phyloP scores from a whole-genome alignment of 2,888 invertebrate species.

The Hyles lineata region DNA sequence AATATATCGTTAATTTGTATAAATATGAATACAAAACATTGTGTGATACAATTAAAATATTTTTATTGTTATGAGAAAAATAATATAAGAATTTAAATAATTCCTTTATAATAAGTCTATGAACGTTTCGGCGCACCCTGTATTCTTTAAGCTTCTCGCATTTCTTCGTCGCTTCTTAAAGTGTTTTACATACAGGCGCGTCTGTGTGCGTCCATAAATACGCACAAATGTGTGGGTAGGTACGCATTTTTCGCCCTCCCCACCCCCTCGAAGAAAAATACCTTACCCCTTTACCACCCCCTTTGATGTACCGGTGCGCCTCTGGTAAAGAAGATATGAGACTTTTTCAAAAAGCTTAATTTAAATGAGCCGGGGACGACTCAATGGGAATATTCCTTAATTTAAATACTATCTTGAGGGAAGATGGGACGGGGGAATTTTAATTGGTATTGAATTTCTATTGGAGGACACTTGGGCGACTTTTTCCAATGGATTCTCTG shows the following conservation, averaged over 20 bases:
- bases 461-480: conserved; percentile 59
- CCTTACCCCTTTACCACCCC: conserved; percentile 75
- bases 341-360: conserved; percentile 85
- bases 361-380: conserved; percentile 81
- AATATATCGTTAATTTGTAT: no score
- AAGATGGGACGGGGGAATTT: conserved; percentile 65
- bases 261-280: conserved; percentile 72
- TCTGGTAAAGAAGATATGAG: conserved; percentile 84
- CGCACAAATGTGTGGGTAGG: conserved; percentile 80
- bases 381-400: conserved; percentile 82
- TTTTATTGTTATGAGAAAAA: background rate
- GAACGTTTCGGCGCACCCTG: conserved; percentile 59
- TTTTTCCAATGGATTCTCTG: conserved; percentile 29
- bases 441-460: conserved; percentile 84
- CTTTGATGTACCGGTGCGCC: conserved; percentile 80
- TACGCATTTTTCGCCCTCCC: conserved; percentile 82
- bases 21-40: background rate
- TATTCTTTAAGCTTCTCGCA: conserved; percentile 81
- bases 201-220: conserved; percentile 80
- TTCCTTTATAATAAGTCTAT: background rate
- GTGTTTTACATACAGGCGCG: conserved; percentile 82
- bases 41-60: background rate
- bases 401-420: conserved; percentile 80
- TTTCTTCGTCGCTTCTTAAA: conserved; percentile 85
- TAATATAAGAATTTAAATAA: background rate